phyloP scores from a whole-genome alignment of 2,797 vertebrate species.

The Periophthalmus magnuspinnatus region DNA sequence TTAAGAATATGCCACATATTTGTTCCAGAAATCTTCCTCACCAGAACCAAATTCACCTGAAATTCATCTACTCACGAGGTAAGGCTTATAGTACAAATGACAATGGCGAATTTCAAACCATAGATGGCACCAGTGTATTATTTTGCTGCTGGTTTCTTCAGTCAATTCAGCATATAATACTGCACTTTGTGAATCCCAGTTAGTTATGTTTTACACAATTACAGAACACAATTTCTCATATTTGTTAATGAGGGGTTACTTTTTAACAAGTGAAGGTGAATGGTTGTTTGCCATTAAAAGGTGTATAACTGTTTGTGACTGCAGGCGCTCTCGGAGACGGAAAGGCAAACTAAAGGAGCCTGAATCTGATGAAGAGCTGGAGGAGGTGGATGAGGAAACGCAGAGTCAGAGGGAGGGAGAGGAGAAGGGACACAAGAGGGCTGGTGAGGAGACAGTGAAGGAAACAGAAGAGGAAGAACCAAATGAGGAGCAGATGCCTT shows the following conservation, averaged over 20 bases:
- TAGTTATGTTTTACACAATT: too few species aligned
- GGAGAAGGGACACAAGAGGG: not conserved
- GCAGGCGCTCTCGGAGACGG: not conserved
- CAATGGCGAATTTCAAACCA: not conserved
- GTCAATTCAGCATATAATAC: too few species aligned
- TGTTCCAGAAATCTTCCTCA: slow-evolving; percentile 40
- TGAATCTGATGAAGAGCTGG: not conserved
- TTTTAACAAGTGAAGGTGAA: too few species aligned
- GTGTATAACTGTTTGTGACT: not conserved
- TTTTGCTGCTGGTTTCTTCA: too few species aligned
- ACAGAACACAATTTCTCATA: not conserved
- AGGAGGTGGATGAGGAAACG: slow-evolving; percentile 3
- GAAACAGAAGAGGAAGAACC: slow-evolving; percentile 1
- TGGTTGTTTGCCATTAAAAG: not conserved
- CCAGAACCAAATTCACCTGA: slow-evolving; percentile 31
- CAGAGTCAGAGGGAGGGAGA: not conserved
- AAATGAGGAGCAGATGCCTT: not conserved
- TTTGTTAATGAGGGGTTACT: not conserved
- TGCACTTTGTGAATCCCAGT: too few species aligned
- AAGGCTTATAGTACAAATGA: slow-evolving; percentile 5
- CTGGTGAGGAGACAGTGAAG: not conserved
- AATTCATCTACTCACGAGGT: slow-evolving; percentile 39
- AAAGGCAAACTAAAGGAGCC: too few species aligned
- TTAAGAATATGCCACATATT: not conserved
- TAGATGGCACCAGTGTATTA: not conserved